phyloP scores from a whole-genome alignment of 1,140 invertebrate species.

The Marisa cornuarietis region DNA sequence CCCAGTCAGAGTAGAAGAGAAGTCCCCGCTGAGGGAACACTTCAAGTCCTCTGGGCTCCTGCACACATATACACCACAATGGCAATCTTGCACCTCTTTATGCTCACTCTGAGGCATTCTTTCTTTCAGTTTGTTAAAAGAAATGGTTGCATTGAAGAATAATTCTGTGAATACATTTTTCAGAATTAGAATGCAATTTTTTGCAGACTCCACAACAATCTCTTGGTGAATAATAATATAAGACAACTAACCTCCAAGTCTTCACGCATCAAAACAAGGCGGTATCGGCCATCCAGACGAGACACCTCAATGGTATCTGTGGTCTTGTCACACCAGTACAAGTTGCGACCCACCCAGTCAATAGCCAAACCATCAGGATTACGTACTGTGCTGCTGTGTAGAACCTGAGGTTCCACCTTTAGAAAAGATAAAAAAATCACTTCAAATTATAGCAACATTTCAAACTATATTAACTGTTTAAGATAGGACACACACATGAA shows the following conservation, averaged over 20 bases:
- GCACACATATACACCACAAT: background rate
- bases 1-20: constrained; percentile 99
- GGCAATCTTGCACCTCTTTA: background rate
- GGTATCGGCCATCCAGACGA: constrained; percentile 82
- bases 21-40: constrained; percentile 81
- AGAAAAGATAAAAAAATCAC: no score
- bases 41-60: constrained; percentile 66
- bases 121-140: no score
- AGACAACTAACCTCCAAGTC: constrained; percentile 85
- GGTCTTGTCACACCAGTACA: constrained; percentile 97
- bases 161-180: no score
- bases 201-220: background rate
- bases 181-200: no score
- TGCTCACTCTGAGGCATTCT: no score
- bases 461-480: no score
- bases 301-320: constrained; percentile 94
- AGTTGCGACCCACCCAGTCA: constrained; percentile 94
- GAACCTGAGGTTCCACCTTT: constrained; percentile 29
- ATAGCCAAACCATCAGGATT: constrained; percentile 90
- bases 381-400: constrained; percentile 53
- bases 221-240: background rate
- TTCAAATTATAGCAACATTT: no score
- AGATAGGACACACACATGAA: no score
- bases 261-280: constrained; percentile 87
- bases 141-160: no score